phyloP scores from a whole-genome alignment of 2,888 invertebrate genomes.

The Drosophila neonasuta region DNA sequence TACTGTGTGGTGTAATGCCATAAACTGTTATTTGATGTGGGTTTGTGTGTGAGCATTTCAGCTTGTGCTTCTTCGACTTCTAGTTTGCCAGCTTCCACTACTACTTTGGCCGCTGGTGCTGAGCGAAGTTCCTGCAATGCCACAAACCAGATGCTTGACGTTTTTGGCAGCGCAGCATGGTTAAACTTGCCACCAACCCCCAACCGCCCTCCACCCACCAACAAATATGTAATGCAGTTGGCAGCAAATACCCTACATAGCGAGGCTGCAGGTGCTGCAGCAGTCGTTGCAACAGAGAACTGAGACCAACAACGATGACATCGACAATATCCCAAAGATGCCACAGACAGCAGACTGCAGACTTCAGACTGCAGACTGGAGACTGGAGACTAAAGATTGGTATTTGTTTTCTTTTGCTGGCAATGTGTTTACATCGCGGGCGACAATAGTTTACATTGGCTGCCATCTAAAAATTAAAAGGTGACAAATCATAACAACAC shows the following conservation, averaged over 20 bases:
- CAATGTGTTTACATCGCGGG: constrained; percentile 66
- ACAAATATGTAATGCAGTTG: too few species aligned
- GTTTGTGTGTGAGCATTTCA: constrained; percentile 50
- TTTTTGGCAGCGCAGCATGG: constrained; percentile 6
- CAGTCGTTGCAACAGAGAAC: constrained; percentile 31
- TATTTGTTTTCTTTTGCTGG: constrained; percentile 68
- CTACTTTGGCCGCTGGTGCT: constrained; percentile 1
- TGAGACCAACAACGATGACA: constrained; percentile 26
- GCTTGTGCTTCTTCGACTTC: constrained; percentile 10
- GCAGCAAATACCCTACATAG: constrained; percentile 21
- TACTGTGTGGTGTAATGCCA: constrained; percentile 54
- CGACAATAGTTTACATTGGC: constrained; percentile 75
- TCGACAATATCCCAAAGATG: constrained; percentile 21
- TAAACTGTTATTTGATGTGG: constrained; percentile 74
- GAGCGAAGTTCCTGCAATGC: constrained; percentile 19
- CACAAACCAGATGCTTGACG: constrained; percentile 11
- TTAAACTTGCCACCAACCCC: background rate
- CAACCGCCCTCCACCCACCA: too few species aligned
- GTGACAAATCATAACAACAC: constrained; percentile 73
- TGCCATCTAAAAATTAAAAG: constrained; percentile 74
- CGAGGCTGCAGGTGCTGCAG: constrained; percentile 37
- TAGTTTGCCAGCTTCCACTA: background rate
- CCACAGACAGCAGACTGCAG: constrained; percentile 9
- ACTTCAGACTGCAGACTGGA: constrained; percentile 16
- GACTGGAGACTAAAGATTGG: constrained; percentile 34